Conservation (phyloP, 2,888 invertebrate species). For the Rhabditoides inermis region DNA sequence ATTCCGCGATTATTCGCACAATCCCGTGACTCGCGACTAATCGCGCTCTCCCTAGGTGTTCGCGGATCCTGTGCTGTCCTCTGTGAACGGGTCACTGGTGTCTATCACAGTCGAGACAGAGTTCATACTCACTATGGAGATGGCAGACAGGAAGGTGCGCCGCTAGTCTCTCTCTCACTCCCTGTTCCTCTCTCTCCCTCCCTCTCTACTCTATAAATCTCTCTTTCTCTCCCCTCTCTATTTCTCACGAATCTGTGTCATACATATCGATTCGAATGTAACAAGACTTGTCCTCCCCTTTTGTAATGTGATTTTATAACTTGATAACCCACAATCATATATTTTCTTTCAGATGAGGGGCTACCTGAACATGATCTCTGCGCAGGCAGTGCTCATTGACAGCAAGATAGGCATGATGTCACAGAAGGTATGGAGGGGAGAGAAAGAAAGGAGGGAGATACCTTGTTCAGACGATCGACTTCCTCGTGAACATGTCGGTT, state of each 20-base stretch:
- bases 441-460: background rate
- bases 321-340: no score
- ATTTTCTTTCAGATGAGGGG: conserved; percentile 26
- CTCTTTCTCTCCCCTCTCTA: no score
- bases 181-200: no score
- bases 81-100: conserved; percentile 3
- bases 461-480: conserved; percentile 38
- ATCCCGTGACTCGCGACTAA: background rate
- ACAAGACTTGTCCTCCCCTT: no score
- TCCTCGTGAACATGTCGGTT: conserved; percentile 42
- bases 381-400: conserved; percentile 36
- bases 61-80: conserved; percentile 6
- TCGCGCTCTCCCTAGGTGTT: background rate
- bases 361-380: conserved; percentile 40
- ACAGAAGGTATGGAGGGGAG: conserved; percentile 38
- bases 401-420: conserved; percentile 38
- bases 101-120: conserved; percentile 35
- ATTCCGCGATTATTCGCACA: background rate
- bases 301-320: no score
- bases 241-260: no score
- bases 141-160: conserved; percentile 30
- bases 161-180: no score
- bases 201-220: no score
- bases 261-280: no score
- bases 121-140: conserved; percentile 35